phyloP scores from a whole-genome alignment of 2,113 vertebrate genomes.

The Notiomystis cincta region DNA sequence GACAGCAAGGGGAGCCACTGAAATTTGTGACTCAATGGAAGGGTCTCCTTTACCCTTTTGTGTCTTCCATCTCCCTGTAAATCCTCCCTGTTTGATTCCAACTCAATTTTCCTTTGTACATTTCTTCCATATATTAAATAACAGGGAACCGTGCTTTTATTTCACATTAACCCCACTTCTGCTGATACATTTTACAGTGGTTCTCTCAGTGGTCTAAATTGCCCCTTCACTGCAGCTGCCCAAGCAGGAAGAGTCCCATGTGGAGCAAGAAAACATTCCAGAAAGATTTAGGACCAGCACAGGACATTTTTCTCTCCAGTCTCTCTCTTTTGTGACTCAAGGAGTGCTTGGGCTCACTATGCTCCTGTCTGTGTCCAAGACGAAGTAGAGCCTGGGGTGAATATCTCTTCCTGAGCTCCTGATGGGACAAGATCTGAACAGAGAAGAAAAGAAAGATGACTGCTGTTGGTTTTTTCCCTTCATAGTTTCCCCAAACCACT shows the following conservation, averaged over 20 bases:
- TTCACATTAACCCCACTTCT: not conserved
- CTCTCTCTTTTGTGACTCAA: not conserved
- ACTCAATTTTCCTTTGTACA: not conserved
- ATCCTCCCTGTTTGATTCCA: not conserved
- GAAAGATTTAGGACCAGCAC: not conserved
- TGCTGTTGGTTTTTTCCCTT: rapidly evolving
- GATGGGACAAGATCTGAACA: not conserved
- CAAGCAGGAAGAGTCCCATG: rapidly evolving
- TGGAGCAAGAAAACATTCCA: not conserved
- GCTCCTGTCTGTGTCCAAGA: not conserved
- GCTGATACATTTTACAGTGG: not conserved
- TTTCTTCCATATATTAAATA: not conserved
- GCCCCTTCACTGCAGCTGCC: not conserved
- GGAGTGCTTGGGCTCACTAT: not conserved
- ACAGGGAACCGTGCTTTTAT: not conserved
- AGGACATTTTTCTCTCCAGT: not conserved
- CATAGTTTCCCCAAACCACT: not conserved
- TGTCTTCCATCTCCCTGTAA: not conserved
- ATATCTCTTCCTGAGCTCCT: not conserved
- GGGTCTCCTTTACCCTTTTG: not conserved
- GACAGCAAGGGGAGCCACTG: not conserved
- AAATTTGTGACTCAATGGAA: not conserved
- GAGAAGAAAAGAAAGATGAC: not conserved
- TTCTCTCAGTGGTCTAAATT: not conserved
- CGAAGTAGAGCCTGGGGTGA: not conserved